Percentiles rank a stretch among this genome's conserved stretches.
phyloP scores from a whole-genome alignment of 2,888 invertebrate genomes.

The Megalurothrips usitatus region DNA sequence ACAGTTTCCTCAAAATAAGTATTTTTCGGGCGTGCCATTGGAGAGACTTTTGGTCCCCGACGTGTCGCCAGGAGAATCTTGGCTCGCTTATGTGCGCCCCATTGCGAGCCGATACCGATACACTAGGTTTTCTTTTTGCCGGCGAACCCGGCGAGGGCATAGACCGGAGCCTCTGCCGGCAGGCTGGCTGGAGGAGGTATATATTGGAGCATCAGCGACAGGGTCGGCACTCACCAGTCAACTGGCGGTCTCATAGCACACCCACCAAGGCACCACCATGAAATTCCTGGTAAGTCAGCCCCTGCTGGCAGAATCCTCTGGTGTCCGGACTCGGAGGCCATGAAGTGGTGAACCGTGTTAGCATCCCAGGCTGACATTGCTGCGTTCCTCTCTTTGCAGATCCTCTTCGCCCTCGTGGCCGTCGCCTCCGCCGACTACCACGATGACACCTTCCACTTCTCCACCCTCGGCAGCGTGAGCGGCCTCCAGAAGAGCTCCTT shows the following conservation, averaged over 20 bases:
- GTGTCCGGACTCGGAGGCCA: neutral
- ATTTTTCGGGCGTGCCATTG: no score
- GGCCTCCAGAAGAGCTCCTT: conserved; percentile 17
- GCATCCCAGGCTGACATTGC: neutral
- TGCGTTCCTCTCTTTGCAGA: neutral
- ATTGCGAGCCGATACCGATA: neutral
- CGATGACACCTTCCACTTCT: conserved; percentile 16
- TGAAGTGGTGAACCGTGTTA: neutral
- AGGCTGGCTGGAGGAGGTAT: neutral
- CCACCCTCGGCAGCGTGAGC: neutral
- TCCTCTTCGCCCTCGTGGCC: conserved; percentile 17
- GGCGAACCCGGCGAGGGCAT: neutral
- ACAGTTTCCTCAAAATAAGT: no score
- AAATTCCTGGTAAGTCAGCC: neutral
- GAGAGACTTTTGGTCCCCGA: no score
- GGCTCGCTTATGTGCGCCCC: neutral
- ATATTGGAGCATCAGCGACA: neutral
- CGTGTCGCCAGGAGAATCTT: neutral
- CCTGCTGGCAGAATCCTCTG: neutral
- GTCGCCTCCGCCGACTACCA: conserved; percentile 17
- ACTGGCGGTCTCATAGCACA: neutral
- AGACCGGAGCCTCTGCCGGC: neutral
- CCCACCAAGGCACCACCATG: neutral
- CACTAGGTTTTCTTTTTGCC: neutral
- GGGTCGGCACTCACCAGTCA: neutral